phyloP scores from a whole-genome alignment of 2,113 vertebrate species.

The Elgaria multicarinata region DNA sequence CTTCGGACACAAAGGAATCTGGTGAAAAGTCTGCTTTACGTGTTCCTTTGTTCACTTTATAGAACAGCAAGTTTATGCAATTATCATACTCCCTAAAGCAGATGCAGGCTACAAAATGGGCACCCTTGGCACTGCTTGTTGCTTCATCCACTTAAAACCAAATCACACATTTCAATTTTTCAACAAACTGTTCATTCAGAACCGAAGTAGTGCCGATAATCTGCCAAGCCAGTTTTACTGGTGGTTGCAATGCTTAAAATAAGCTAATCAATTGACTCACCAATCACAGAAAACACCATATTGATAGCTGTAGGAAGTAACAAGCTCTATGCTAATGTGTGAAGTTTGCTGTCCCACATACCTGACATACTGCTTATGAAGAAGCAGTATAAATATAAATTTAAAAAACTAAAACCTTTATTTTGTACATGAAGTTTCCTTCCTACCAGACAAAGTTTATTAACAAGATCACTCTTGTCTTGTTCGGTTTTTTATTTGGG shows the following conservation, averaged over 20 bases:
- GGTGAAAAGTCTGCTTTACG: background rate
- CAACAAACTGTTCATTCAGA: background rate
- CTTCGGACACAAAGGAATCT: too few species aligned
- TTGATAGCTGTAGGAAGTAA: background rate
- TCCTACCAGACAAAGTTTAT: background rate
- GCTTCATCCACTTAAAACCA: background rate
- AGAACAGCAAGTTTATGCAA: background rate
- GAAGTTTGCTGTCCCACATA: background rate
- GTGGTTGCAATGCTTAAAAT: background rate
- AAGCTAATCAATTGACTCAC: background rate
- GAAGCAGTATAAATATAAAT: background rate
- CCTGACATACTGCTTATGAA: too few species aligned
- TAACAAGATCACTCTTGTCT: background rate
- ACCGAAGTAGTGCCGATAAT: background rate
- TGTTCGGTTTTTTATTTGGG: background rate
- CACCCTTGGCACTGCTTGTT: background rate
- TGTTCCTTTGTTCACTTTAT: background rate
- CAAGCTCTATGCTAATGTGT: background rate
- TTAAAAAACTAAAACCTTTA: background rate
- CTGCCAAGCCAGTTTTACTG: background rate
- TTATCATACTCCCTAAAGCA: background rate
- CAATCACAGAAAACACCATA: background rate
- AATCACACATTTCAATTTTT: background rate
- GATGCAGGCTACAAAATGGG: background rate
- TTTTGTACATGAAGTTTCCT: background rate